Conservation (phyloP, 2,113 vertebrate species). For the Grus americana region DNA sequence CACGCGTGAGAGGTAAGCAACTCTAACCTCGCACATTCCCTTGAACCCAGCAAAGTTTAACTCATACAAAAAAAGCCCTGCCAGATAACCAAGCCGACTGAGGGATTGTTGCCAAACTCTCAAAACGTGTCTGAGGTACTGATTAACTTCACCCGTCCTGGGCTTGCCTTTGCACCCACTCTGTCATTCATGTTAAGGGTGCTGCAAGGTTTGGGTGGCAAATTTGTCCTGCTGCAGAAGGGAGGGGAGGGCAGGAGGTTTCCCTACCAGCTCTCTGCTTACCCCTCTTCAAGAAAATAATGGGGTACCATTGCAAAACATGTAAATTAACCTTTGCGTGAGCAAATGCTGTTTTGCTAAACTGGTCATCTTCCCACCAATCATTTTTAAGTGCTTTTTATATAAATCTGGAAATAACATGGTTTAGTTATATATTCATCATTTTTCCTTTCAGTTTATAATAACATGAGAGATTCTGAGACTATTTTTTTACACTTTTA, state of each 20-base stretch:
- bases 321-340: fast-evolving
- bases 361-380: background rate
- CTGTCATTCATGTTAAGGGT: fast-evolving
- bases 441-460: background rate
- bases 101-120: background rate
- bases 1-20: background rate
- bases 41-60: background rate
- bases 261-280: background rate
- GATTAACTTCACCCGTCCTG: fast-evolving
- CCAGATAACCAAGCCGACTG: background rate
- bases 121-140: background rate
- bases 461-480: background rate
- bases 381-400: background rate
- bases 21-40: fast-evolving
- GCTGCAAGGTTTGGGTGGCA: background rate
- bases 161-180: background rate
- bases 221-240: background rate
- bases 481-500: background rate
- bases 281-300: background rate
- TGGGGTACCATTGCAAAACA: background rate
- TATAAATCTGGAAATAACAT: background rate
- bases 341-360: background rate
- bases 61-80: background rate
- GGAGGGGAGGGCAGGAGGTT: background rate
- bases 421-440: background rate